Evolutionary conservation across 2,113 vertebrate genomes (phyloP), one percentile per base, ranked within the genome.

Genomic region (Pagrus major): DNA sequence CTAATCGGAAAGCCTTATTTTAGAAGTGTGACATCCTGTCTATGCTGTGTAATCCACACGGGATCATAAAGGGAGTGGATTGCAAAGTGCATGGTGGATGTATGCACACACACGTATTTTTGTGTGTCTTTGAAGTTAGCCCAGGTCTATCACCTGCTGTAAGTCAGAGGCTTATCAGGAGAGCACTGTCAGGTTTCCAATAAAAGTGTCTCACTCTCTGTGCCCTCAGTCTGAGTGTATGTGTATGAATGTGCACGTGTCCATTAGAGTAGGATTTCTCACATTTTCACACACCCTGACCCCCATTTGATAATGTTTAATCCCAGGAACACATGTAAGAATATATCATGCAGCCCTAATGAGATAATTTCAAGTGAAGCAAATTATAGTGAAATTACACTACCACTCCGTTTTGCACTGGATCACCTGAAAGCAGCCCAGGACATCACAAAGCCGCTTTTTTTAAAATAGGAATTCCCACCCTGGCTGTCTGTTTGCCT

Each of bases 1-100:
- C 65, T 88, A 82, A 88, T 89, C 88, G 47, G 80, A 80, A 82
- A 56, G 66, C 55, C 84, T 88, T 90, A 88, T 93, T 91, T 90
- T 74, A 76, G 81, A 91, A 89, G 90, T 93, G 91, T 91, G 85
- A 94, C 90, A 89, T 94, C 93, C 93, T 92, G 92, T 94, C 90
- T 93, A 41, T 81, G 73, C 65, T 80, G 74, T 77, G 78, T 87
- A 86, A 88, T 83, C 80, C 73, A 77, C 54, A 54, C 44, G 5
- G 3, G 51, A 77, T 86, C 74, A 71, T 75, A 74, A 80, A 79
- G 49, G 27, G 52, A 37, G 54, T 31, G 27, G 63, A 46, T 55
- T 74, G 60, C 76, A 76, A 20, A 46, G 63, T 59, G 76, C 65
- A 54, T 9, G 4, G 33, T 9, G 4, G 33, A 51, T 55, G 33